Evolutionary conservation across 2,113 vertebrate genomes (phyloP).

Genomic region (Chaetops frenatus): DNA sequence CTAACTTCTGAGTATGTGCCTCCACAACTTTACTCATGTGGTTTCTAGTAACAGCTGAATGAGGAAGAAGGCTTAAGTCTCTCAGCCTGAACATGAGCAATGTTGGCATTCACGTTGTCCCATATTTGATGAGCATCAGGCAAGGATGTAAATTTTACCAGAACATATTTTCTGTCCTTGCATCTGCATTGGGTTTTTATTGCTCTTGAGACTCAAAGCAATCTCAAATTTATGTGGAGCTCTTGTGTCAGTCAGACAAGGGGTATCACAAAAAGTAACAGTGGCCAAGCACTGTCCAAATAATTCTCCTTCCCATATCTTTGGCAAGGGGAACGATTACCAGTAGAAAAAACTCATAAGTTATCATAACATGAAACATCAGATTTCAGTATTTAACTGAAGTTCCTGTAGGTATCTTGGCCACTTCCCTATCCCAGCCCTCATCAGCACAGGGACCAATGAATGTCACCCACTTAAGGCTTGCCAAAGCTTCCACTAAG

Average conservation of each 20-base stretch:
- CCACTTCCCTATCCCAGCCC: neutral
- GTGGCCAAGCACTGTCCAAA: neutral
- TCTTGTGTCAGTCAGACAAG: neutral
- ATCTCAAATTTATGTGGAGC: neutral
- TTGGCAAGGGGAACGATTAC: neutral
- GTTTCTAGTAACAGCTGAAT: neutral
- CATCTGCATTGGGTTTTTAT: neutral
- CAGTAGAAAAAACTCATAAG: neutral
- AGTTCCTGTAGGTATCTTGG: neutral
- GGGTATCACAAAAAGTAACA: neutral
- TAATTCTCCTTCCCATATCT: neutral
- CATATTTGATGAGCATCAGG: neutral
- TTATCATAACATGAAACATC: neutral
- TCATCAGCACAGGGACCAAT: neutral
- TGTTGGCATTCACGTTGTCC: neutral
- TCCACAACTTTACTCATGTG: neutral
- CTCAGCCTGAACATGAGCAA: neutral
- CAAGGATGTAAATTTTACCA: neutral
- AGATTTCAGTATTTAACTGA: neutral
- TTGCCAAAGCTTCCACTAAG: neutral
- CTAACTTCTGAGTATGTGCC: neutral
- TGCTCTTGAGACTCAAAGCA: neutral
- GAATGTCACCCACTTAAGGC: neutral
- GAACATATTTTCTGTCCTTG: neutral
- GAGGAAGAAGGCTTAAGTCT: neutral